phyloP scores from a whole-genome alignment of 2,113 vertebrate species.

The Anser cygnoides region DNA sequence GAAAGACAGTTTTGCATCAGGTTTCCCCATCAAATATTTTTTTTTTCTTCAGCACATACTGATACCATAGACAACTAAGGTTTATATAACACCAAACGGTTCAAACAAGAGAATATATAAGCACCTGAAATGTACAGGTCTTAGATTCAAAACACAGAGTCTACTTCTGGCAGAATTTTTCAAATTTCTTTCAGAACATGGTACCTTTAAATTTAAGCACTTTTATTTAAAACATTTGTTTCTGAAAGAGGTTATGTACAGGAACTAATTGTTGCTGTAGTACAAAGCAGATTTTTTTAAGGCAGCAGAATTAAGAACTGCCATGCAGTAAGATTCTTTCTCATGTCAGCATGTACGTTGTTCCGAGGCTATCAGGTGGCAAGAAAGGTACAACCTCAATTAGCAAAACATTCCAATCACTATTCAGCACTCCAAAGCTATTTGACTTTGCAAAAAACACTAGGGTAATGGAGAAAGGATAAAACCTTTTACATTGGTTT shows the following conservation, averaged over 20 bases:
- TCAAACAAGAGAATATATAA: neutral
- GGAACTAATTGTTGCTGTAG: neutral
- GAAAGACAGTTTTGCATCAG: neutral
- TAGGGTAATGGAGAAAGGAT: neutral
- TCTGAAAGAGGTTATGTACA: neutral
- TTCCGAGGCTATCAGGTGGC: neutral
- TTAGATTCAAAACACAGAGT: neutral
- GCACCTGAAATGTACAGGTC: neutral
- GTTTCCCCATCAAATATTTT: neutral
- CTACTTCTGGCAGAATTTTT: neutral
- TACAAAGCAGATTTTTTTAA: neutral
- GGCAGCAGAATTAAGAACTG: neutral
- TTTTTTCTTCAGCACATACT: neutral
- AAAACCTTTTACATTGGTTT: neutral
- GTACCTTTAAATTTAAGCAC: neutral
- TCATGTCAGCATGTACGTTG: neutral
- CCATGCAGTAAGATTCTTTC: neutral
- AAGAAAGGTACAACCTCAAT: neutral
- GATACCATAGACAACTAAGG: neutral
- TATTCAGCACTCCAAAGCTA: neutral
- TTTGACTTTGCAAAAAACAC: neutral
- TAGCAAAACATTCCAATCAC: neutral
- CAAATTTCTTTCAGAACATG: neutral
- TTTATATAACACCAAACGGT: neutral
- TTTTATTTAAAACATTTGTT: neutral